phyloP scores from a whole-genome alignment of 2,797 vertebrate species.

The Coregonus sp. region DNA sequence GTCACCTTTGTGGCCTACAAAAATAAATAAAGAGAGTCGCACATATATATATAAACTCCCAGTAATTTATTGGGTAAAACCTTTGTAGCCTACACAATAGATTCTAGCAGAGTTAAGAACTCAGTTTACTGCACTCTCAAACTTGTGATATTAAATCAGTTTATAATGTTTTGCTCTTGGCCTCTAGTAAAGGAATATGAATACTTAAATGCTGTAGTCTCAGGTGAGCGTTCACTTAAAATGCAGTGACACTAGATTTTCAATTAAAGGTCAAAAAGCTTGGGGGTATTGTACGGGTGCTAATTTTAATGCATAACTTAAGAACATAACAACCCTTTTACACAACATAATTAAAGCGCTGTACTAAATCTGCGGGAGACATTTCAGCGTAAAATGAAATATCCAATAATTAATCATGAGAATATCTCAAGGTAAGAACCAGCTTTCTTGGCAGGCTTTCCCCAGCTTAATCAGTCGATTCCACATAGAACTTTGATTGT shows the following conservation, averaged over 20 bases:
- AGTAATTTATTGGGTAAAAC: too few relatives aligned
- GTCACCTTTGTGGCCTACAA: too few relatives aligned
- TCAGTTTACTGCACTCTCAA: too few relatives aligned
- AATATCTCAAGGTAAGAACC: conserved; percentile 36
- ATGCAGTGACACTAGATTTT: background rate
- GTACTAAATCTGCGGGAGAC: conserved; percentile 45
- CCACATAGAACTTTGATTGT: conserved; percentile 33
- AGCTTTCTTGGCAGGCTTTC: conserved; percentile 32
- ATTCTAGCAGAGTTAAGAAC: too few relatives aligned
- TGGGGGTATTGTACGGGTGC: conserved; percentile 8
- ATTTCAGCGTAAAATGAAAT: conserved; percentile 50
- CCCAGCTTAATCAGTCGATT: conserved; percentile 26
- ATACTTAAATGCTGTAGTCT: background rate
- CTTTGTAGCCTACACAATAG: too few relatives aligned
- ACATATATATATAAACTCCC: too few relatives aligned
- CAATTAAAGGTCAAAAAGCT: conserved; percentile 34
- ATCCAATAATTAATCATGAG: conserved; percentile 55
- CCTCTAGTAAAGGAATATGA: too few relatives aligned
- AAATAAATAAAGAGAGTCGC: too few relatives aligned
- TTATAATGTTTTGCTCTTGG: too few relatives aligned
- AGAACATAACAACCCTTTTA: conserved; percentile 35
- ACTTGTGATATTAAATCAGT: too few relatives aligned
- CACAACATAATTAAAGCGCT: conserved; percentile 24
- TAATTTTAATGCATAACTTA: conserved; percentile 47
- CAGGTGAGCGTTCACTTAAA: conserved; percentile 12